Base-by-base conservation (phyloP, 2,113 vertebrate species). In the Halichoeres trimaculatus region DNA sequence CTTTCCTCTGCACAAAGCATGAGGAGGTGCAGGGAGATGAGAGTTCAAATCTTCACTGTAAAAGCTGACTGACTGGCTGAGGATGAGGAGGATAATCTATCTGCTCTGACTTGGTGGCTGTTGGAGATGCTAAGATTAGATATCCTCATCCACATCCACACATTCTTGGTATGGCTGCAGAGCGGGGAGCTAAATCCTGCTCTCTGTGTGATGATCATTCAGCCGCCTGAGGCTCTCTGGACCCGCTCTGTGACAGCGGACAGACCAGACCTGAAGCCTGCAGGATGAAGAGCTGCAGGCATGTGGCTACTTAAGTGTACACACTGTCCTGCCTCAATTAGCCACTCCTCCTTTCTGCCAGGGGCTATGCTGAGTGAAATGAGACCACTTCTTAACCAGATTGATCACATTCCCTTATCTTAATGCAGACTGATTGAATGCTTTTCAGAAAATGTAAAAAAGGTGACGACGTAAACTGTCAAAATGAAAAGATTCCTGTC, bases 111-210 rank as follows among this genome's bases (percentile, higher is more conserved):
- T 52, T 59, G 59, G 77, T 80, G 63, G 58, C 56, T 64, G 64
- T 83, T 66, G 17, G 36, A 83, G 85, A 90, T 75, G 69, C 40
- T 75, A 17, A 71, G 77, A 89, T 90, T 55, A 89, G 80, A 85
- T 66, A 71, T 45, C 7, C 16, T 55, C 63, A 67, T 86, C 7
- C 16, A 57, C 63, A 67, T 86, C 43, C 75, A 81, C 56, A 16
- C 58, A 82, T 78, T 70, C 65, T 73, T 71, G 52, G 68, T n/a
- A 24, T 16, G 80, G 58, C 43, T 65, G 30, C 34, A 76, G 30
- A 22, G 40, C 1, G 14, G 58, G 70, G 30, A 34, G 71, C 53
- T 70, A 4, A 75, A 70, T 24, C 30, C 67, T 35, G 64, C 64
- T 51, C 54, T 24, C 16, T 19, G 50, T 50, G 45, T 53, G 50